Evolutionary conservation across 2,888 invertebrate species (phyloP).

Genomic region (Perithous albicinctus): DNA sequence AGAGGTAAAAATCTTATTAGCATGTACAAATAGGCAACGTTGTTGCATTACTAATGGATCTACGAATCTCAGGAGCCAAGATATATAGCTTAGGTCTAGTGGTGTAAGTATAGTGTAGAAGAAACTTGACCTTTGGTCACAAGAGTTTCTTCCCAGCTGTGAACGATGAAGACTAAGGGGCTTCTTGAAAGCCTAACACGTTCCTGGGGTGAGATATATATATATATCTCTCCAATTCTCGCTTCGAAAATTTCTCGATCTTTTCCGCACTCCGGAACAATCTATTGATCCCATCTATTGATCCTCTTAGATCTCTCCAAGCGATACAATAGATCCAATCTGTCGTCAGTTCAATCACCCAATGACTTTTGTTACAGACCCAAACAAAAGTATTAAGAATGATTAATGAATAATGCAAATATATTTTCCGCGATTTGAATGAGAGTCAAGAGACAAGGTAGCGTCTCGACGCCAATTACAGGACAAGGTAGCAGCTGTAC

Average conservation of each 20-base stretch:
- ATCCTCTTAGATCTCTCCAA: background rate
- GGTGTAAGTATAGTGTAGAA: background rate
- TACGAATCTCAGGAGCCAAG: conserved; percentile 15
- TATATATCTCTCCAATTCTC: background rate
- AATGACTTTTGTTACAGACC: background rate
- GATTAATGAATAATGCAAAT: background rate
- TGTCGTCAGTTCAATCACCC: background rate
- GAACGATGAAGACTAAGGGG: background rate
- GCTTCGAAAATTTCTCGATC: conserved; percentile 4
- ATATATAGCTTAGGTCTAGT: background rate
- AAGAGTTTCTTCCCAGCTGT: background rate
- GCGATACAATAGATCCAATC: conserved; percentile 1
- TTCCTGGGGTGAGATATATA: background rate
- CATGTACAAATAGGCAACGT: conserved; percentile 36
- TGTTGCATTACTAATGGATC: conserved; percentile 50
- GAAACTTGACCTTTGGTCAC: conserved; percentile 24
- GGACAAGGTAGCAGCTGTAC: no score
- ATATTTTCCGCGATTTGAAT: no score
- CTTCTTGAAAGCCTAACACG: background rate
- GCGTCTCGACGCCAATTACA: no score
- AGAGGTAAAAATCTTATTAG: conserved; percentile 28
- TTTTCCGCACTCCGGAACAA: conserved; percentile 20
- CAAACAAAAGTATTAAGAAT: background rate
- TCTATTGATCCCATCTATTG: conserved; percentile 27
- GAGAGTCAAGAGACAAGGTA: no score